These are phyloP conservation scores for Tridacna gigas DNA, from an alignment of 2,888 invertebrate genomes.

Conservation along the genomic window DNA sequence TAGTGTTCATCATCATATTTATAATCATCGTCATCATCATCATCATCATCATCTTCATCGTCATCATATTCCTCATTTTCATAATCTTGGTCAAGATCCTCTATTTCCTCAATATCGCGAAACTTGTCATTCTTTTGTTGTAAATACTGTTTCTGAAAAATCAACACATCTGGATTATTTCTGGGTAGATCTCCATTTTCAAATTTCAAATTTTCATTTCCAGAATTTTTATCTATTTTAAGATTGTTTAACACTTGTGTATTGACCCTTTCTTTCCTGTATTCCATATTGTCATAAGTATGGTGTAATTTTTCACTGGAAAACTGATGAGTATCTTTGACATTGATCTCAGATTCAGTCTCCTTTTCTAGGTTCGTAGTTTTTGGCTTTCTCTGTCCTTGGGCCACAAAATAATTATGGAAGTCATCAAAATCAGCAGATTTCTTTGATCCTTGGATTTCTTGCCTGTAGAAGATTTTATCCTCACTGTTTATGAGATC, in stretches of 20 bases:
- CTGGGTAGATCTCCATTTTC: not conserved
- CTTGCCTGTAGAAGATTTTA: slow-evolving; percentile 7
- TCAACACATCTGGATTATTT: not conserved
- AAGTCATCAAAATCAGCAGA: slow-evolving; percentile 29
- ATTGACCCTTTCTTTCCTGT: no score
- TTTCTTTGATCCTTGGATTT: slow-evolving; percentile 32
- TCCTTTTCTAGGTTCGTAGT: slow-evolving; percentile 27
- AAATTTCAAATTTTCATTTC: not conserved
- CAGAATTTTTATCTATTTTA: not conserved
- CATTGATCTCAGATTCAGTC: slow-evolving; percentile 23
- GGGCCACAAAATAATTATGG: slow-evolving; percentile 29
- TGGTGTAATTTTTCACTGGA: slow-evolving; percentile 2
- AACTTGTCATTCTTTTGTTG: slow-evolving; percentile 2
- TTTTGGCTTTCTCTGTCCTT: slow-evolving; percentile 44
- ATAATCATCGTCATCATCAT: slow-evolving; percentile 28
- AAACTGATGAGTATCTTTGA: not conserved
- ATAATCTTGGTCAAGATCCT: slow-evolving; percentile 32
- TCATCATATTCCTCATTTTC: not conserved
- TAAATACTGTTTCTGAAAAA: not conserved
- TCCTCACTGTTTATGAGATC: slow-evolving; percentile 12
- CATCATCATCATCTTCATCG: slow-evolving; percentile 30
- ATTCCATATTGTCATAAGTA: not conserved
- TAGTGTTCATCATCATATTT: slow-evolving; percentile 49
- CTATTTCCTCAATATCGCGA: slow-evolving; percentile 27
- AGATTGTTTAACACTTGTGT: not conserved